Conservation (phyloP, 2,888 invertebrate genomes). For the Chalcosyrphus nemorum region DNA sequence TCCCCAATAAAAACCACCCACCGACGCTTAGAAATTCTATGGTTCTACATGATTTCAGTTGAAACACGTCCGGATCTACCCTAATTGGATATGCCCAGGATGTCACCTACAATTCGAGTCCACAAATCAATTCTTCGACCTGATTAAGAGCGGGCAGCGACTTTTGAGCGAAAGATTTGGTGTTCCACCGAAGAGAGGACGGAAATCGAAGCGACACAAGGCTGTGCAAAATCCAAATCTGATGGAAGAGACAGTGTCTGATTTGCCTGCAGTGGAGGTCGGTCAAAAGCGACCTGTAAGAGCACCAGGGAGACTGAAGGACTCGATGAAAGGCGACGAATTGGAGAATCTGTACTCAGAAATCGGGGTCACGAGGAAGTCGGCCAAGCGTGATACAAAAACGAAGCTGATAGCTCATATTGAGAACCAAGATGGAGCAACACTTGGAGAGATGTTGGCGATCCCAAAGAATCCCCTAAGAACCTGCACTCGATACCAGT, state of each 20-base stretch:
- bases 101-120: conserved; percentile 90
- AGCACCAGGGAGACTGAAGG: conserved; percentile 85
- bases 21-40: neutral
- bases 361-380: conserved; percentile 87
- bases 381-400: conserved; percentile 74
- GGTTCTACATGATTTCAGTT: conserved; percentile 82
- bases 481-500: conserved; percentile 74
- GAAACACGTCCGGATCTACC: conserved; percentile 87
- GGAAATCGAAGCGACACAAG: neutral
- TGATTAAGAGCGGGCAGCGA: conserved; percentile 87
- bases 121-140: conserved; percentile 88
- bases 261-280: neutral
- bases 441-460: conserved; percentile 36
- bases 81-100: conserved; percentile 89
- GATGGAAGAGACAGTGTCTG: conserved; percentile 34
- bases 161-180: conserved; percentile 79
- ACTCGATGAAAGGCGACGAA: conserved; percentile 88
- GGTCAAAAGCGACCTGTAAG: conserved; percentile 83
- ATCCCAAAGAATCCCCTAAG: neutral
- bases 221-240: too few species aligned
- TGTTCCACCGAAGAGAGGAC: conserved; percentile 77
- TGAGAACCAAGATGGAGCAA: conserved; percentile 79
- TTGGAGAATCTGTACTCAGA: conserved; percentile 88
- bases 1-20: neutral
- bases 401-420: conserved; percentile 35